Base-by-base conservation (phyloP, 1,140 invertebrate species). In the Whitmania pigra region DNA sequence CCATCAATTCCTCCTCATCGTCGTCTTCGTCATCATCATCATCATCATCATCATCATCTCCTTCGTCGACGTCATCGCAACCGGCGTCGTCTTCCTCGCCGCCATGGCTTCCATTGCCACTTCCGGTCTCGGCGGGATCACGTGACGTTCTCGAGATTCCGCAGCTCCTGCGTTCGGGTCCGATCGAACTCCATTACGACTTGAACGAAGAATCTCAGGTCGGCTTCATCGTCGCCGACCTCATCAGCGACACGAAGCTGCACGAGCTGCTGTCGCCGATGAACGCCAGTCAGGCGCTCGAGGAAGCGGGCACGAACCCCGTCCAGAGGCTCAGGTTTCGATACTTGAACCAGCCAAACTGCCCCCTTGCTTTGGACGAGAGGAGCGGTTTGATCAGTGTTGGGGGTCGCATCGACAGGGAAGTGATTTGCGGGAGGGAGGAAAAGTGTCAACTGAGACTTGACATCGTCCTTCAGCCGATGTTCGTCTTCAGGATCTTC, bases 151-250 rank as follows among this genome's bases (percentile, higher is more conserved):
- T 49, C 11, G 43, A 49, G 43, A 49, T 49, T 49, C 43, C 43
- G 43, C 43, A 49, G 43, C 43, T 49, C 43, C 2, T 63, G 29
- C 57, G 57, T 25, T 25, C 22, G 0, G 57, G 57, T 63, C 22
- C 57, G 22, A 63, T 25, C 11, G 57, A 63, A 17, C 69, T 70
- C 0, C 69, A 70, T 49, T 70, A 70, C 43, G 43, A 25, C 43
- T 27, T 70, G 31, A 25, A 53, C 69, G 69, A 70, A 25, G 69
- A 70, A 29, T 22, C 29, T 7, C 31, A 36, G 11, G 53, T 70
- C 43, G 69, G 69, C 53, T 49, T 49, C 20, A 11, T 49, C 22
- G 69, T 54, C 6, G 69, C 20, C 11, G 69, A 70, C 69, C 40
- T 70, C 22, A 15, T 49, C 5, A 4, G 25, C 5, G 43, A 70